Evolutionary conservation across 2,797 vertebrate species (phyloP).

Genomic region (Synanceia verrucosa): DNA sequence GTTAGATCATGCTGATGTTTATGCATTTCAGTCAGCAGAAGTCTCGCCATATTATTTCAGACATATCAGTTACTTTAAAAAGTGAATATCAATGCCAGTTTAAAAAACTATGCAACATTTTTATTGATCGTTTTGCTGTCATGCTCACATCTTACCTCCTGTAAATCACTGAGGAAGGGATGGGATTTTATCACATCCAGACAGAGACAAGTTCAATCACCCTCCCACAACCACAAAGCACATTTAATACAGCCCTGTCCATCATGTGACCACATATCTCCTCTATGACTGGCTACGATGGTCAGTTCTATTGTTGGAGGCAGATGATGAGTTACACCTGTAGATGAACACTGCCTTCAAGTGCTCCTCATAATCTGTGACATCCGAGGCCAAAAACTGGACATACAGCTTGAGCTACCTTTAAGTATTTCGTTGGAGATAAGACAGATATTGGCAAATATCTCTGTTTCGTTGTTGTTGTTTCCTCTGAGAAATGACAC

Average conservation of each 20-base stretch:
- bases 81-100: not conserved
- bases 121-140: not conserved
- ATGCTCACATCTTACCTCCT: constrained; percentile 71
- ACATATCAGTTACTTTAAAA: not conserved
- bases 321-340: constrained; percentile 62
- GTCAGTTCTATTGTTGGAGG: constrained; percentile 80
- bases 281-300: constrained; percentile 60
- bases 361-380: constrained; percentile 15
- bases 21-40: not conserved
- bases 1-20: constrained; percentile 2
- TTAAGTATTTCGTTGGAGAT: constrained; percentile 12
- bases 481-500: not conserved
- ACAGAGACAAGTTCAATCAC: constrained; percentile 69
- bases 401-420: constrained; percentile 8
- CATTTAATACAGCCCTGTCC: constrained; percentile 71
- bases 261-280: constrained; percentile 69
- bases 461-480: not conserved
- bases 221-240: constrained; percentile 20
- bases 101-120: not conserved
- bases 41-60: not conserved
- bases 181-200: constrained; percentile 62
- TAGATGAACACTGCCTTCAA: constrained; percentile 52
- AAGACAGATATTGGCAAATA: not conserved
- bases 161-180: constrained; percentile 45
- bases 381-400: not conserved